These are phyloP conservation scores for Synergus itoensis DNA, from an alignment of 2,888 invertebrate species.

Conservation along the genomic window DNA sequence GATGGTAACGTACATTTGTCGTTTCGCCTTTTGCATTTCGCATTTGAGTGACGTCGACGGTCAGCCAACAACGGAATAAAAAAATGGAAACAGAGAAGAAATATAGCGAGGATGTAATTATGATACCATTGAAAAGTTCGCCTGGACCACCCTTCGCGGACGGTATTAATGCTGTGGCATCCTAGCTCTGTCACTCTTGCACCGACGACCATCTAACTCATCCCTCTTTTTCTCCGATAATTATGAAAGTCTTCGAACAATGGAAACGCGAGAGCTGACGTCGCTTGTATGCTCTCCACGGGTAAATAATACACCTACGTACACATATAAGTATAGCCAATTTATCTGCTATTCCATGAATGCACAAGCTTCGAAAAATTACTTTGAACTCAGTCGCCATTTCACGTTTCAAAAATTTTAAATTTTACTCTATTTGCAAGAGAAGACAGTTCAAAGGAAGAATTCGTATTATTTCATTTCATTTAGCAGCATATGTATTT, in stretches of 20 bases:
- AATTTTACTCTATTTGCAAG: neutral
- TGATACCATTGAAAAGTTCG: constrained; percentile 41
- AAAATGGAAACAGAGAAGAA: constrained; percentile 34
- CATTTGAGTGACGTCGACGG: constrained; percentile 38
- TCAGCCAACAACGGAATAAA: constrained; percentile 33
- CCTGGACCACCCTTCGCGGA: constrained; percentile 20
- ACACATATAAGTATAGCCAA: constrained; percentile 23
- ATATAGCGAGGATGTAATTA: constrained; percentile 40
- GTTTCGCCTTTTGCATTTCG: constrained; percentile 38
- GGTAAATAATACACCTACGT: constrained; percentile 28
- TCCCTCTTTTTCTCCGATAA: constrained; percentile 40
- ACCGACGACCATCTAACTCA: constrained; percentile 7
- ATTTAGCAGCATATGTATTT: no score
- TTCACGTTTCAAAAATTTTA: constrained; percentile 20
- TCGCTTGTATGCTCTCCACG: constrained; percentile 9
- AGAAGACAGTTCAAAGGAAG: neutral
- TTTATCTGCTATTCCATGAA: constrained; percentile 1
- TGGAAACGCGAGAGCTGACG: constrained; percentile 36
- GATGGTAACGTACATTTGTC: constrained; percentile 20
- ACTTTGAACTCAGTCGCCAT: constrained; percentile 19
- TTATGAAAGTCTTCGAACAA: constrained; percentile 40
- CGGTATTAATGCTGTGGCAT: constrained; percentile 24
- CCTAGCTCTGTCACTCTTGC: constrained; percentile 16
- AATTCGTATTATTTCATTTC: no score
- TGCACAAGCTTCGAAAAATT: constrained; percentile 16